These are phyloP conservation scores for Oreochromis mossambicus DNA, from an alignment of 2,797 vertebrate species.

Conservation along the genomic window DNA sequence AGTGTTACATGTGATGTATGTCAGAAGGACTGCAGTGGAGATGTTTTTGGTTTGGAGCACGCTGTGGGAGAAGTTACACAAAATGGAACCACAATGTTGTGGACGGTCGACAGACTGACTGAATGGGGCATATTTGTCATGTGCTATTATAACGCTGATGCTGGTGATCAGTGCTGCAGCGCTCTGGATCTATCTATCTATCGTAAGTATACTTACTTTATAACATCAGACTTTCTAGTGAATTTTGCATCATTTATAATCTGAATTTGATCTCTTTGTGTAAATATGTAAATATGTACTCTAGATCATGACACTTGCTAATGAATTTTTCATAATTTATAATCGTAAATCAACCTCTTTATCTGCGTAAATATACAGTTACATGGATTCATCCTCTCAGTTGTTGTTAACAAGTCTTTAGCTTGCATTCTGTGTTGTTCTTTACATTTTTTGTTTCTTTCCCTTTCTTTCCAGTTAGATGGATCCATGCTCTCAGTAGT, in stretches of 20 bases:
- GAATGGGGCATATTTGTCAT: neutral
- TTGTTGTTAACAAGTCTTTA: too few relatives aligned
- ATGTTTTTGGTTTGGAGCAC: accelerated
- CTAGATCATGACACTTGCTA: neutral
- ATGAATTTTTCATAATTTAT: accelerated
- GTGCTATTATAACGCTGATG: neutral
- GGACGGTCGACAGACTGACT: neutral
- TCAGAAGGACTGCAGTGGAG: accelerated
- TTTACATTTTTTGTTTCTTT: too few relatives aligned
- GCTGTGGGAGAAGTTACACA: accelerated
- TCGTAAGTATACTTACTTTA: neutral
- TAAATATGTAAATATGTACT: neutral
- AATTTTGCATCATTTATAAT: accelerated
- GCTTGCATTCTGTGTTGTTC: too few relatives aligned
- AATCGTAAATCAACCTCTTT: neutral
- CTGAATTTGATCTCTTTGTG: accelerated
- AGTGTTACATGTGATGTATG: neutral
- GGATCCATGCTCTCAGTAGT: accelerated
- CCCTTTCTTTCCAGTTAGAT: neutral
- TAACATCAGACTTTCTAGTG: neutral
- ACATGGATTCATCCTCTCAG: neutral
- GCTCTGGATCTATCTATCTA: accelerated
- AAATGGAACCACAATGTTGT: neutral
- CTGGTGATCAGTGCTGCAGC: accelerated
- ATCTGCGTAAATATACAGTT: neutral